Base-by-base conservation (phyloP, 2,113 vertebrate genomes). In the Seriola quinqueradiata region DNA sequence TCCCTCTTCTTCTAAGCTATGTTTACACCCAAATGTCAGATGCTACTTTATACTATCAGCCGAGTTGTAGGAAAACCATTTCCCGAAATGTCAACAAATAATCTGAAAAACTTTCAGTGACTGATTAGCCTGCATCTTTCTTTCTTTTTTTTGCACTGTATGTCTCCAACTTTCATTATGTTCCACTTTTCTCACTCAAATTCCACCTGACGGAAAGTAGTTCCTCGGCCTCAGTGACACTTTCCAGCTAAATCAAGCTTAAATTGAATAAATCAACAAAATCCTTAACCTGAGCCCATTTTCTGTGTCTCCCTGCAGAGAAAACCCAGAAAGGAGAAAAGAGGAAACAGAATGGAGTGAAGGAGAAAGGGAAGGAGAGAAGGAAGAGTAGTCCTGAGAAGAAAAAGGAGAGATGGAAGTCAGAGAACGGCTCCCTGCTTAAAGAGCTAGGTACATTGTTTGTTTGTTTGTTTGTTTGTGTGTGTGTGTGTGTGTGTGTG, bases 331-430 rank as follows among this genome's bases (percentile, higher is more conserved):
- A 95, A 89, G 97, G 95, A 88, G 96, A 96, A 82, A 97, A 96
- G 95, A 96, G 95, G 92, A 96, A 95, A 93, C 97, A 96, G 95
- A 96, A 90, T 85, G 96, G 96, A 89, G 94, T 93, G 0, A 97
- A 96, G 93, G 97, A 96, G 87, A 97, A 94, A 94, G 95, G 96
- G 84, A 97, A 95, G 66, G 96, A 97, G 91, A 95, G 95, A 78
- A 94, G 95, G 87, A 98, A 96, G 92, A 95, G 78, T 93, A 97
- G 96, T 81, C 95, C 96, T 0, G 97, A 98, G 94, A 98, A 97
- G 95, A 98, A 97, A 94, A 99, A 97, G 91, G 97, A 98, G 90
- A 96, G 96, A 91, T 95, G 96, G 93, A 97, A 97, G 95, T 92
- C 96, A 67, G 95, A 96, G 81, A 95, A 95, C 8, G 95, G 96